A percentile compares a stretch with the other conserved stretches of the same genome.
phyloP scores from a whole-genome alignment of 30 jellyfish, hydroid and myxozoan species.

The Aurelia aurita complex sp. Pacific region DNA sequence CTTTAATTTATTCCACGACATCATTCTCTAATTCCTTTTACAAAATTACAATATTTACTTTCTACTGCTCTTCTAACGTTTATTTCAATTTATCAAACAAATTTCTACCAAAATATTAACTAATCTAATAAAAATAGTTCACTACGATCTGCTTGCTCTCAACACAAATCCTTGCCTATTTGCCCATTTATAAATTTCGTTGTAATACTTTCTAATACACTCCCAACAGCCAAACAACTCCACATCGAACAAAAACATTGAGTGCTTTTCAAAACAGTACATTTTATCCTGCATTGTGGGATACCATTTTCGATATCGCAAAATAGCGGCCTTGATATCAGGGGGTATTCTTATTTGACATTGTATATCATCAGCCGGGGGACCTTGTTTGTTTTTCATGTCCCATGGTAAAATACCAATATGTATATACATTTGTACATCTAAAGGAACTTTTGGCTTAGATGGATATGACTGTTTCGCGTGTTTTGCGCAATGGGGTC shows the following conservation, averaged over 20 bases:
- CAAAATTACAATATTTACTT: too few species aligned
- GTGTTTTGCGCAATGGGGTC: neutral
- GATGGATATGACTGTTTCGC: neutral
- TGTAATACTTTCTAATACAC: slow-evolving; percentile 55
- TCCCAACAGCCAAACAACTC: slow-evolving; percentile 63
- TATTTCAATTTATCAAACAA: neutral
- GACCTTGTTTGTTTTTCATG: slow-evolving; percentile 13
- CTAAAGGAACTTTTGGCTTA: slow-evolving; percentile 11
- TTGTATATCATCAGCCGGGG: slow-evolving; percentile 21
- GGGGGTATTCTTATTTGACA: slow-evolving; percentile 44
- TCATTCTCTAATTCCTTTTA: too few species aligned
- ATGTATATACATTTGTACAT: slow-evolving; percentile 11
- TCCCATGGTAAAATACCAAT: slow-evolving; percentile 71
- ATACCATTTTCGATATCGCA: slow-evolving; percentile 38
- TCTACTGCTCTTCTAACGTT: too few species aligned
- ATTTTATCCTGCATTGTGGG: slow-evolving; percentile 60
- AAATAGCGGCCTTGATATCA: slow-evolving; percentile 18
- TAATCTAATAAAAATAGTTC: too few species aligned
- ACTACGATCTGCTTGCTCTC: slow-evolving; percentile 14
- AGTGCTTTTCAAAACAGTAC: slow-evolving; percentile 59
- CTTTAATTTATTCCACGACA: too few species aligned
- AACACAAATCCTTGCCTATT: slow-evolving; percentile 36
- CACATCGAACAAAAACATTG: slow-evolving; percentile 41
- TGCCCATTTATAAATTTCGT: slow-evolving; percentile 62
- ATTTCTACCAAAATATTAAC: neutral